Evolutionary conservation across 2,888 invertebrate species (phyloP), one percentile per base, ranked within the genome.

Genomic region (Tetranychus truncatus): DNA sequence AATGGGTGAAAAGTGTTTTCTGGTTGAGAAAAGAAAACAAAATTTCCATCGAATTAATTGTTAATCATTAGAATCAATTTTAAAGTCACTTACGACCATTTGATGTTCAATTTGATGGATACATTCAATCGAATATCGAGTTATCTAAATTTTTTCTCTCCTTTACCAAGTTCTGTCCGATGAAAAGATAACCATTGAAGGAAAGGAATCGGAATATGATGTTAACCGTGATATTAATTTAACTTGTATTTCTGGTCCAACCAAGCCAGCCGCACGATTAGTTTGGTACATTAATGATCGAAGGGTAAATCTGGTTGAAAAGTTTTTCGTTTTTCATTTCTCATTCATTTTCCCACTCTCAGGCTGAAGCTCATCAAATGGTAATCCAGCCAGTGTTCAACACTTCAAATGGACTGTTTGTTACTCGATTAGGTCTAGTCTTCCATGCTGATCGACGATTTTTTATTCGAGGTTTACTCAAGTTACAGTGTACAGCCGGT

Each of bases 221-320:
- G 46, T 75, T 45, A 74, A 73, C 34, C 75, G 75, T 65, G 67
- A 69, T 45, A 75, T 77, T 67, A 77, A 77, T 72, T 66, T 77
- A 66, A 76, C 75, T 44, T 77, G 77, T 67, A 73, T 72, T n/a
- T 77, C 75, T 5, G 75, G 74, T 6, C 45, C 76, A 66, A 67
- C 77, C 21, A 74, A 75, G 44, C 77, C 77, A 69, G 72, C 72
- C 21, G 66, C 75, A 15, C 66, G 65, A 71, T 66, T 77, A 15
- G 8, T 74, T 45, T 77, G 77, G 77, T 73, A 73, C 69, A 73
- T 77, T 18, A 77, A 77, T 74, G 75, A 76, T n/a, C 20, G 45
- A 69, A 66, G 24, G 75, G 76, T 77, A 72, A 72, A 71, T 66
- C 11, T 24, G 7, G 11, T 15, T 55, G 15, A 55, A 55, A n/a